Evolutionary conservation across 2,888 invertebrate species (phyloP).

Genomic region (Pemphredon lugubris): DNA sequence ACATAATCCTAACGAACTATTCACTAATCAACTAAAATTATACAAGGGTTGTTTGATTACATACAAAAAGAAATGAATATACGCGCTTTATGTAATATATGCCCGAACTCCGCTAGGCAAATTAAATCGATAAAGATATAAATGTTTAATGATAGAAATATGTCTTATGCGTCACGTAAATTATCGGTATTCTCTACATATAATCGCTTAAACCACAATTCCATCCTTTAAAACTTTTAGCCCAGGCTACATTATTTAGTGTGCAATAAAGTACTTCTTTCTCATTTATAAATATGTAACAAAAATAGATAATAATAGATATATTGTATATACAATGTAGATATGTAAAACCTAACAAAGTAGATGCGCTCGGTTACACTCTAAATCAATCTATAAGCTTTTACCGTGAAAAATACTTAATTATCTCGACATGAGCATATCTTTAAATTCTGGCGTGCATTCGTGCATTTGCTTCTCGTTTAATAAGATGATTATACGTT

Average conservation of each 20-base stretch:
- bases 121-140: constrained; percentile 55
- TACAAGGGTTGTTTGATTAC: constrained; percentile 70
- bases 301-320: constrained; percentile 78
- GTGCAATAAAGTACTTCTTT: constrained; percentile 72
- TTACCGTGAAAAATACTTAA: constrained; percentile 55
- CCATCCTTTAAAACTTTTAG: constrained; percentile 47
- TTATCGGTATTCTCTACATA: constrained; percentile 24
- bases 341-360: constrained; percentile 72
- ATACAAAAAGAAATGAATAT: constrained; percentile 59
- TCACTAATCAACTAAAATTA: constrained; percentile 70
- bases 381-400: constrained; percentile 56
- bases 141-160: constrained; percentile 59
- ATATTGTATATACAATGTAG: constrained; percentile 75
- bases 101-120: constrained; percentile 49
- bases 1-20: constrained; percentile 67
- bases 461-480: constrained; percentile 28
- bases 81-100: constrained; percentile 54
- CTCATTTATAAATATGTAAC: constrained; percentile 73
- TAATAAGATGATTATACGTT: constrained; percentile 13
- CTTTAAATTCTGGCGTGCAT: constrained; percentile 43
- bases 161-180: constrained; percentile 59
- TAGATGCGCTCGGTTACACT: constrained; percentile 52
- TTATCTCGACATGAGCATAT: constrained; percentile 57
- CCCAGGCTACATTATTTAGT: constrained; percentile 49
- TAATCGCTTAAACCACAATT: constrained; percentile 46